Evolutionary conservation across 2,797 vertebrate genomes (phyloP), one percentile per base, ranked within the genome.

Genomic region (Streptopelia turtur): DNA sequence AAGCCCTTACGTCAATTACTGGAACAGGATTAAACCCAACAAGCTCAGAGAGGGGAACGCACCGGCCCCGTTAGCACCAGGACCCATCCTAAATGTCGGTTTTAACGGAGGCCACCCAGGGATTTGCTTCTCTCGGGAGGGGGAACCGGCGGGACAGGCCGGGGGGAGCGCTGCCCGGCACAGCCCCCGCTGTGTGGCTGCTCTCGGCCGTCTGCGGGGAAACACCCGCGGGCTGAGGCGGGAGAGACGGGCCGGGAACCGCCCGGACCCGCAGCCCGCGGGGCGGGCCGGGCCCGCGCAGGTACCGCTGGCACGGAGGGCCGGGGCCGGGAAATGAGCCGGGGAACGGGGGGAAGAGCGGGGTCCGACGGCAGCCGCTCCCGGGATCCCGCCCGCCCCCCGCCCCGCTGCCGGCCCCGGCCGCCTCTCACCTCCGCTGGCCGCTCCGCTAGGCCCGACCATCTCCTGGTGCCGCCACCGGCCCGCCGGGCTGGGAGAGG

Each of bases 1-100:
- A 98, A 98, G 98, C 97, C 94, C 96, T 98, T 97, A 98, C 97
- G 96, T 98, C 97, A 97, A 97, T 94, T 94, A 96, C 94, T 83
- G 80, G 95, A 45, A 49, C 76, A 92, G 57, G 95, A 94, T 94
- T 94, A 96, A 97, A 94, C 65, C 90, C 84, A 53, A 52, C 66
- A 18, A n/a, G 41, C 93, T 22, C n/a, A 24, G 93, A 76, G 71
- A 79, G 74, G 83, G 81, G 90, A 68, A 43, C 12, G 52, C 93
- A 37, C 50, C 43, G 47, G 75, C 41, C 28, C 65, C 55, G 3
- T 5, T 2, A 4, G 49, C 86, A 10, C 41, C 33, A 5, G 9
- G 5, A 11, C 11, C 31, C 49, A 1, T 1, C 69, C 33, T 30
- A 1, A 2, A 4, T 0, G 8, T 1, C 27, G 6, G 1, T 39